Conservation (phyloP, 2,113 vertebrate genomes). For the Callorhinus ursinus region DNA sequence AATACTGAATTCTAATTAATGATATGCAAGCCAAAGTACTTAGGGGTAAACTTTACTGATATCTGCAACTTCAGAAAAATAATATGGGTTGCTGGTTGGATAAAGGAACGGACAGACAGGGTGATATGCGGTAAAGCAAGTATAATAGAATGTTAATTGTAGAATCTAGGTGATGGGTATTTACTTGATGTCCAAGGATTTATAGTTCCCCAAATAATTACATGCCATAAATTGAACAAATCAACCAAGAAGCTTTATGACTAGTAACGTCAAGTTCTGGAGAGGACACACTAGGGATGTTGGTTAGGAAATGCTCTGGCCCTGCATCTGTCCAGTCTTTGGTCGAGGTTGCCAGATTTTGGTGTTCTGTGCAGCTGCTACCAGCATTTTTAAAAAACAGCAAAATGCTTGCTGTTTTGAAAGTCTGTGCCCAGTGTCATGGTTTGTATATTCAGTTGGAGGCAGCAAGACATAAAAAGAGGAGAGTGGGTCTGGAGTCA, state of each 20-base stretch:
- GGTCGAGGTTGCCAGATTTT: conserved; percentile 28
- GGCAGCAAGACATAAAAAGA: not conserved
- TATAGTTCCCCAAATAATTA: conserved; percentile 21
- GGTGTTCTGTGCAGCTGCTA: conserved; percentile 11
- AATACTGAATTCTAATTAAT: not conserved
- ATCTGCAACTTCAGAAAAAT: conserved; percentile 42
- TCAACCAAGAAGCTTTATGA: not conserved
- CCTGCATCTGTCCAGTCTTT: not conserved
- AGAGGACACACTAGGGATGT: not conserved
- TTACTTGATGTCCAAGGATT: not conserved
- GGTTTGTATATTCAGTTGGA: conserved; percentile 52
- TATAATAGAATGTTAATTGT: not conserved
- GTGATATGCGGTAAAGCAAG: not conserved
- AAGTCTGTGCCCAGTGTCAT: not conserved
- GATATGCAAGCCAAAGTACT: not conserved
- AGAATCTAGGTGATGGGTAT: not conserved
- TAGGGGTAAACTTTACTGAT: not conserved
- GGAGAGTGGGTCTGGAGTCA: conserved; percentile 47
- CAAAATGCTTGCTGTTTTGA: conserved; percentile 37
- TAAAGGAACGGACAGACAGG: not conserved
- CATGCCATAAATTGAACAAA: not conserved
- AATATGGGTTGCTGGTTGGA: not conserved
- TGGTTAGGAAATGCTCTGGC: not conserved
- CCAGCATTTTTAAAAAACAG: conserved; percentile 49
- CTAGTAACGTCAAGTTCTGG: not conserved